phyloP scores from a whole-genome alignment of 2,888 invertebrate species.

The Acronicta alni region DNA sequence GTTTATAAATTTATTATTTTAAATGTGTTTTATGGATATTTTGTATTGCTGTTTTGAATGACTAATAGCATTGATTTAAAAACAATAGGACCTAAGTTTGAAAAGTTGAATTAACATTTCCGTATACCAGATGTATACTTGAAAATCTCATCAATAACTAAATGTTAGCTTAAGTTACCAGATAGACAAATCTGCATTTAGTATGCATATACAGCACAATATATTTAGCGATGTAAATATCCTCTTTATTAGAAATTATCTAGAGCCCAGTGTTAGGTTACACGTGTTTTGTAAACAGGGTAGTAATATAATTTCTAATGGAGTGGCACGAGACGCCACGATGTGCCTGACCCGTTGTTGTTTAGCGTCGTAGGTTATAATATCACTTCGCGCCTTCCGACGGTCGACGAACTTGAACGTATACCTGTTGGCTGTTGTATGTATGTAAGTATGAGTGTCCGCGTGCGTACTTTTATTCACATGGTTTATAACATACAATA shows the following conservation, averaged over 20 bases:
- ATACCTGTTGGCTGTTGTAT: constrained; percentile 47
- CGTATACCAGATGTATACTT: constrained; percentile 56
- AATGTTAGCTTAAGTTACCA: constrained; percentile 80
- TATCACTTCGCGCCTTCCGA: constrained; percentile 69
- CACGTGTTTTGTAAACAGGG: constrained; percentile 48
- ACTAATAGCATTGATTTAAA: constrained; percentile 56
- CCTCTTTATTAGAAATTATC: constrained; percentile 59
- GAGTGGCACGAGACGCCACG: constrained; percentile 71
- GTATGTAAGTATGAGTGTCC: constrained; percentile 39
- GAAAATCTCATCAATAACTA: constrained; percentile 69
- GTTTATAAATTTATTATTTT: constrained; percentile 66
- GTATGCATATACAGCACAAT: constrained; percentile 75
- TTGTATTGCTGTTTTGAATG: constrained; percentile 67
- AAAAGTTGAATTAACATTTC: constrained; percentile 39
- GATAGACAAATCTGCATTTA: constrained; percentile 83
- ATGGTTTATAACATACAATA: constrained; percentile 33
- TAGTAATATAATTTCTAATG: constrained; percentile 59
- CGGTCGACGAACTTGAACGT: constrained; percentile 48
- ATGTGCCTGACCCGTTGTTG: constrained; percentile 81
- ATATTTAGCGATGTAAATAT: constrained; percentile 57
- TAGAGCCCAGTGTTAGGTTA: constrained; percentile 34
- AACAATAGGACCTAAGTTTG: constrained; percentile 31
- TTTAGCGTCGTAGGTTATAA: constrained; percentile 59
- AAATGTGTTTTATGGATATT: constrained; percentile 71
- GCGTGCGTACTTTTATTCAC: constrained; percentile 48